These are phyloP conservation scores for Eristalinus aeneus DNA, from an alignment of 2,888 invertebrate species.

Conservation along the genomic window DNA sequence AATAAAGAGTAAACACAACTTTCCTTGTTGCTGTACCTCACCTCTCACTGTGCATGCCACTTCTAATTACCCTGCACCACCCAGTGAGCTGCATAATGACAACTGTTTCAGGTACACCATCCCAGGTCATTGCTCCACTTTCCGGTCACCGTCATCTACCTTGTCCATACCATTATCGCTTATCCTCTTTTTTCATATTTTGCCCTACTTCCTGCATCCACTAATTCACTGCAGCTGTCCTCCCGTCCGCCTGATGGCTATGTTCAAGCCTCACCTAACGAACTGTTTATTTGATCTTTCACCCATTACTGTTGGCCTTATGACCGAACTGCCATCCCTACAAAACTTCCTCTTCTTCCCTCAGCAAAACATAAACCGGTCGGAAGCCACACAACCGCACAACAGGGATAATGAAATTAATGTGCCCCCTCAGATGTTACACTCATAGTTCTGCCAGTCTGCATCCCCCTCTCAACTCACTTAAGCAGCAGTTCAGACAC, in stretches of 20 bases:
- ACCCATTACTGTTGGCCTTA: conserved; percentile 43
- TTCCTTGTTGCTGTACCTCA: no score
- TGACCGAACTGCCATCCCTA: conserved; percentile 33
- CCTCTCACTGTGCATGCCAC: no score
- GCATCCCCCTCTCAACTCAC: conserved; percentile 1
- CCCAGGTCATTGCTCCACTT: neutral
- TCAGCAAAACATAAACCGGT: conserved; percentile 35
- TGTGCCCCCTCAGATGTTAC: conserved; percentile 57
- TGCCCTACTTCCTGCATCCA: neutral
- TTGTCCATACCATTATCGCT: neutral
- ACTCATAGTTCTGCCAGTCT: conserved; percentile 8
- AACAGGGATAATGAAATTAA: conserved; percentile 60
- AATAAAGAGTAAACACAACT: no score
- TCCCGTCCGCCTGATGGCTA: conserved; percentile 5
- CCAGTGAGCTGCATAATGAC: neutral
- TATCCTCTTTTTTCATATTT: neutral
- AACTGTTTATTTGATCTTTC: conserved; percentile 66
- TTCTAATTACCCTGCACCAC: no score
- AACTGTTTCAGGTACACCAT: neutral
- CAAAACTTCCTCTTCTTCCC: conserved; percentile 7
- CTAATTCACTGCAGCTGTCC: neutral
- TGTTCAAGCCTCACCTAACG: conserved; percentile 51
- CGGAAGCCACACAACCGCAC: conserved; percentile 8
- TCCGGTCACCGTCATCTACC: neutral
- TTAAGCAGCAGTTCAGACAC: no score